A percentile compares a stretch with the other conserved stretches of the same genome.
Evolutionary conservation across 2,113 vertebrate species (phyloP).

Genomic region (Sialia sialis): DNA sequence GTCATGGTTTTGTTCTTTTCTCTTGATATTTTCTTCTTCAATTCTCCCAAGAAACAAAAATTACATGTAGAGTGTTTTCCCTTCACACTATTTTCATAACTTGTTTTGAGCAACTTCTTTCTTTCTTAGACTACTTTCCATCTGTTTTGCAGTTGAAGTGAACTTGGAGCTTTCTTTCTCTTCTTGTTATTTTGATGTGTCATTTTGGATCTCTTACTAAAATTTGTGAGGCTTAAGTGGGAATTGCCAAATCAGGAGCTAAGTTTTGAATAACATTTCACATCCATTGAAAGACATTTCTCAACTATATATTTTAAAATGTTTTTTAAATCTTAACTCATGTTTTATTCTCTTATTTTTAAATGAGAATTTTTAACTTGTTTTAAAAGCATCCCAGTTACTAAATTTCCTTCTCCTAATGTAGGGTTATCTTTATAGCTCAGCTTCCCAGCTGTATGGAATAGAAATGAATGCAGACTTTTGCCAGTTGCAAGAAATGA

Average conservation of each 20-base stretch:
- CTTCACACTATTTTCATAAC: background rate
- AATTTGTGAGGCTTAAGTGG: background rate
- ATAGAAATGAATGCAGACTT: conserved; percentile 90
- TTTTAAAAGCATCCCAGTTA: background rate
- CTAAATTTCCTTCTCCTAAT: conserved; percentile 52
- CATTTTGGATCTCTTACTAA: background rate
- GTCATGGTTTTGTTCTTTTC: background rate
- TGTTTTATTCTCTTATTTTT: background rate
- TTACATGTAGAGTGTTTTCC: background rate
- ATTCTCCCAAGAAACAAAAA: background rate
- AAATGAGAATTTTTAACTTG: background rate
- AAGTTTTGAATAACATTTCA: background rate
- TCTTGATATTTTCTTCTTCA: background rate
- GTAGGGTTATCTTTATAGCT: conserved; percentile 89
- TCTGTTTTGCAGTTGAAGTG: background rate
- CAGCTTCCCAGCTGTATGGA: conserved; percentile 80
- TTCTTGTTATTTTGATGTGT: background rate
- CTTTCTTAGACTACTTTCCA: background rate
- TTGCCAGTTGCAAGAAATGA: conserved; percentile 82
- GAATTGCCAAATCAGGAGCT: background rate
- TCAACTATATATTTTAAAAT: background rate
- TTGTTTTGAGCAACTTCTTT: background rate
- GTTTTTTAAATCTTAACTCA: background rate
- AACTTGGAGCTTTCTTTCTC: background rate
- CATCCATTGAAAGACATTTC: background rate